Conservation (phyloP, 2,113 vertebrate species). For the Nestor notabilis region DNA sequence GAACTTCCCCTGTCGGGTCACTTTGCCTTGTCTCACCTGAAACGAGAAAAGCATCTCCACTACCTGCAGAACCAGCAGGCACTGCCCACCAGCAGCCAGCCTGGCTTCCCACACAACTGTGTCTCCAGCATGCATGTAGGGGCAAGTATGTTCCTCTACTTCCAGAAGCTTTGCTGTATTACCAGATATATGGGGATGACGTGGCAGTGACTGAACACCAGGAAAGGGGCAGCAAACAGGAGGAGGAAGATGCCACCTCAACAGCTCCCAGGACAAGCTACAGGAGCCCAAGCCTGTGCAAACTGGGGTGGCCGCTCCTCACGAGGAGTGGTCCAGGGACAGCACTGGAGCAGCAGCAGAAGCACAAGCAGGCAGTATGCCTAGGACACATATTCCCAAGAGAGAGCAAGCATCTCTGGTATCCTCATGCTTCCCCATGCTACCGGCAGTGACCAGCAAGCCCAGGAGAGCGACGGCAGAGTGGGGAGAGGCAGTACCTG, state of each 20-base stretch:
- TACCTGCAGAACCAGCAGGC: background rate
- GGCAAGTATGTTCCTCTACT: accelerated
- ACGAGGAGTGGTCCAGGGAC: accelerated
- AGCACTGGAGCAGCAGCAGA: background rate
- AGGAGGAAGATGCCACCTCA: background rate
- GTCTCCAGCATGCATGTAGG: accelerated
- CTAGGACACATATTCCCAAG: background rate
- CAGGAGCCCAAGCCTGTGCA: background rate
- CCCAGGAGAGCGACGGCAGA: accelerated
- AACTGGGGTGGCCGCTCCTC: background rate
- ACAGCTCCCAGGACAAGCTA: background rate
- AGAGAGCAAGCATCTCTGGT: background rate
- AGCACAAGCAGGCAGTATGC: background rate
- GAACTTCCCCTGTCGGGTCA: constrained; percentile 90
- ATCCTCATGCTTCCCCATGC: accelerated
- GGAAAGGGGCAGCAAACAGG: accelerated
- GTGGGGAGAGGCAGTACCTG: constrained; percentile 74
- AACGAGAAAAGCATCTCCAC: background rate
- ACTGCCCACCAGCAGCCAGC: background rate
- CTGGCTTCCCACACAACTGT: background rate
- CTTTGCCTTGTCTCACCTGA: constrained; percentile 89
- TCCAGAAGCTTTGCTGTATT: background rate
- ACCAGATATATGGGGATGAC: accelerated
- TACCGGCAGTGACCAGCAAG: background rate
- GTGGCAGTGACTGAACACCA: background rate